phyloP scores from a whole-genome alignment of 2,797 vertebrate genomes.

The Myiotriccus ornatus region DNA sequence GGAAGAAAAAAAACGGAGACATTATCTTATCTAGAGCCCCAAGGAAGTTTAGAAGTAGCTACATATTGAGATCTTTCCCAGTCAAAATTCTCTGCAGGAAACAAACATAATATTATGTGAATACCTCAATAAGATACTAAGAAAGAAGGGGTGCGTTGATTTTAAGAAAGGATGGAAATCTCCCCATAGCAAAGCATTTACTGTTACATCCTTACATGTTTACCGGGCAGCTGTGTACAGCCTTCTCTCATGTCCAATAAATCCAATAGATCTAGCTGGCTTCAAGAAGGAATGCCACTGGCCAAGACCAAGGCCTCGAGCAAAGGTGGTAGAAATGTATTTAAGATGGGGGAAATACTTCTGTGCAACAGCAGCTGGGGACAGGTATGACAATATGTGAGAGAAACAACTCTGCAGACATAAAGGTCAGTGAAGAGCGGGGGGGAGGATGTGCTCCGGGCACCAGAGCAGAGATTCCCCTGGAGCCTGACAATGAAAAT shows the following conservation, averaged over 20 bases:
- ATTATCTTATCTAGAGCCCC: not conserved
- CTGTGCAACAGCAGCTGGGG: not conserved
- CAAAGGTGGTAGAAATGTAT: fast-evolving
- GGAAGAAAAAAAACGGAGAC: too few relatives aligned
- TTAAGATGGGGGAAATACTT: not conserved
- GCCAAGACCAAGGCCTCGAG: not conserved
- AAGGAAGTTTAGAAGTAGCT: not conserved
- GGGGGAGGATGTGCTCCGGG: fast-evolving
- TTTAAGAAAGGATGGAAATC: not conserved
- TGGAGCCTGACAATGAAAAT: not conserved
- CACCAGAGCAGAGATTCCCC: not conserved
- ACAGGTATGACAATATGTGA: not conserved
- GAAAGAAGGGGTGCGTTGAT: not conserved
- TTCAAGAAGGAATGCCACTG: not conserved
- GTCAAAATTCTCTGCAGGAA: not conserved
- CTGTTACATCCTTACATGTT: not conserved
- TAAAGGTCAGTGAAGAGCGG: not conserved
- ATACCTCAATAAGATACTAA: not conserved
- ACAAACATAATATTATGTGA: not conserved
- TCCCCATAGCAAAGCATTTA: not conserved
- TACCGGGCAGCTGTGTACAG: not conserved
- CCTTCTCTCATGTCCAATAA: not conserved
- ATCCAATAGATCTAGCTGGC: not conserved
- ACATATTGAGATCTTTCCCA: not conserved
- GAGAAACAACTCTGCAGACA: not conserved